These are phyloP conservation scores for Psilopsiagon aymara DNA, from an alignment of 2,113 vertebrate species.

Conservation along the genomic window DNA sequence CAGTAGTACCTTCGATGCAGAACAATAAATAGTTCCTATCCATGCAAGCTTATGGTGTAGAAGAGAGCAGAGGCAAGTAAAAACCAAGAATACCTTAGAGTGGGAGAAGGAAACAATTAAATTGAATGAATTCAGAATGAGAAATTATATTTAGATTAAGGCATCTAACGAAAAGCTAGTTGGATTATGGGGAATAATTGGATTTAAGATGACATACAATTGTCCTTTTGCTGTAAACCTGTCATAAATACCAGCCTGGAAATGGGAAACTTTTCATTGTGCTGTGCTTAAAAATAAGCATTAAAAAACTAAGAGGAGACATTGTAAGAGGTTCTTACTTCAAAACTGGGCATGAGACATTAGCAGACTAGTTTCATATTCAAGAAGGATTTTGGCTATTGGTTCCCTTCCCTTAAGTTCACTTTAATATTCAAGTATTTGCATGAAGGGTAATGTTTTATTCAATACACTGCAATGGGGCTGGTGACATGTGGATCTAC, in stretches of 20 bases:
- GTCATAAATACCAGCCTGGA: fast-evolving
- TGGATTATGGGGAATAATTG: not conserved
- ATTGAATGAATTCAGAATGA: not conserved
- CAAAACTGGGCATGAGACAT: not conserved
- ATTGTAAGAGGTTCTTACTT: not conserved
- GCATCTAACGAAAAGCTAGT: not conserved
- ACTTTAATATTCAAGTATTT: conserved; percentile 41
- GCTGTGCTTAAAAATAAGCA: not conserved
- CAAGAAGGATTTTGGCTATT: conserved; percentile 8
- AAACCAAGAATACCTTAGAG: not conserved
- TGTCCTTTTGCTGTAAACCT: not conserved
- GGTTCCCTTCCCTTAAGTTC: conserved; percentile 42
- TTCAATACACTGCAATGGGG: conserved; percentile 37
- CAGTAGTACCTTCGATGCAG: not conserved
- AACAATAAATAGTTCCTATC: not conserved
- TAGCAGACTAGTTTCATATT: not conserved
- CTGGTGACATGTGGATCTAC: conserved; percentile 73
- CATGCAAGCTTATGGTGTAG: not conserved
- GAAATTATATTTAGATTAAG: not conserved
- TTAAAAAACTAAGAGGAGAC: not conserved
- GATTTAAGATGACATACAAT: not conserved
- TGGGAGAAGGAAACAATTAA: not conserved
- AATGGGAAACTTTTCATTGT: not conserved
- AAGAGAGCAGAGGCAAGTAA: not conserved
- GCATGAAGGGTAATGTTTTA: conserved; percentile 41